A percentile compares a stretch with the other conserved stretches of the same genome.
phyloP scores from a whole-genome alignment of 2,888 invertebrate species.

The Priocnemis perturbator region DNA sequence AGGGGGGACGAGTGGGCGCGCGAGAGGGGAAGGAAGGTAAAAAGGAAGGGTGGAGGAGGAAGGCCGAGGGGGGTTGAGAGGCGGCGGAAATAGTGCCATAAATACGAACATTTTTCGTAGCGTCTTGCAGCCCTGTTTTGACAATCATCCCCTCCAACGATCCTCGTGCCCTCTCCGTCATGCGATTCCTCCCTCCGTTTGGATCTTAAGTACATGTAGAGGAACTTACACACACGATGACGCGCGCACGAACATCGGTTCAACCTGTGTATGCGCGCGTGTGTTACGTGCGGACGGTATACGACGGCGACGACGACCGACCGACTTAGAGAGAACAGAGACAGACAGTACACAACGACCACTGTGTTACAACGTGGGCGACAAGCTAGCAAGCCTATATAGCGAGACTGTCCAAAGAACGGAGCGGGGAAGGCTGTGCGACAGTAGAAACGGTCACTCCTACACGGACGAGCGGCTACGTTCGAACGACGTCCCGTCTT shows the following conservation, averaged over 20 bases:
- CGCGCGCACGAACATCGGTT: neutral
- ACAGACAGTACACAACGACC: constrained; percentile 17
- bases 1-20: neutral
- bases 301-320: too few relatives aligned
- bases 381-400: too few relatives aligned
- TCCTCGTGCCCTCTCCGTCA: constrained; percentile 22
- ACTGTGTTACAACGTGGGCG: too few relatives aligned
- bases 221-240: constrained; percentile 25
- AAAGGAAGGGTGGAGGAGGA: constrained; percentile 22
- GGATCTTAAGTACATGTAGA: constrained; percentile 51
- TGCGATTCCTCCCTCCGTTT: constrained; percentile 39
- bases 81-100: constrained; percentile 70
- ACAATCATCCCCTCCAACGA: constrained; percentile 62
- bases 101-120: constrained; percentile 72
- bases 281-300: constrained; percentile 19
- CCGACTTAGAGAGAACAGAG: too few relatives aligned
- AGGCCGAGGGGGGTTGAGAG: constrained; percentile 41
- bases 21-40: constrained; percentile 22
- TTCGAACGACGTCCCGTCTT: constrained; percentile 26
- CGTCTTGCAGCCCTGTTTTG: constrained; percentile 70
- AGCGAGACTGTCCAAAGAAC: constrained; percentile 4
- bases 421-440: constrained; percentile 15
- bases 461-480: too few relatives aligned
- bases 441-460: too few relatives aligned
- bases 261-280: too few relatives aligned